phyloP scores from a whole-genome alignment of 2,888 invertebrate genomes.

The Euclidia mi region DNA sequence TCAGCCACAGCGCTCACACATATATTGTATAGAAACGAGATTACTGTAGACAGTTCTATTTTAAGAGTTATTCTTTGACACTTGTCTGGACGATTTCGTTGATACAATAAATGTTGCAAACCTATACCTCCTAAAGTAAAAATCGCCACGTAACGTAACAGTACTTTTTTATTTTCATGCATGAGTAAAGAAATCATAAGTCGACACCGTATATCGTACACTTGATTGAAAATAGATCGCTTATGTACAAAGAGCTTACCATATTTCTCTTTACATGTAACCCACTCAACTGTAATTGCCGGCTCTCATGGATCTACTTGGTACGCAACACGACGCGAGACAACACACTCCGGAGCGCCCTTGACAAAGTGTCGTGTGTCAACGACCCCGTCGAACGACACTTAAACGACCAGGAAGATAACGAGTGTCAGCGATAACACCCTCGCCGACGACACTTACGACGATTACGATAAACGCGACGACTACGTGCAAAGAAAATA shows the following conservation, averaged over 20 bases:
- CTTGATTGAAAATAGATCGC: too few species aligned
- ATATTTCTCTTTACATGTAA: slow-evolving; percentile 91
- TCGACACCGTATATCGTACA: too few species aligned
- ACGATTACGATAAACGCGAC: slow-evolving; percentile 81
- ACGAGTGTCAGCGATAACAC: slow-evolving; percentile 68
- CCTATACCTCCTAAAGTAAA: too few species aligned
- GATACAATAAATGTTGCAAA: too few species aligned
- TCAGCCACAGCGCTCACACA: too few species aligned
- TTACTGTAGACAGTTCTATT: too few species aligned
- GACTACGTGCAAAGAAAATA: slow-evolving; percentile 74
- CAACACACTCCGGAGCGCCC: slow-evolving; percentile 91
- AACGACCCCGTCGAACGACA: slow-evolving; percentile 84
- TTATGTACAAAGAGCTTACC: slow-evolving; percentile 41
- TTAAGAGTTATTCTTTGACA: too few species aligned
- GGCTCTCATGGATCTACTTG: slow-evolving; percentile 94
- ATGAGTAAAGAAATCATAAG: too few species aligned
- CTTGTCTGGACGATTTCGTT: too few species aligned
- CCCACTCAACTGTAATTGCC: slow-evolving; percentile 95
- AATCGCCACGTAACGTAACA: too few species aligned
- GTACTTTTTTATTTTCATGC: too few species aligned
- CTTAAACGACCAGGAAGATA: slow-evolving; percentile 69
- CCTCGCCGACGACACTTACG: slow-evolving; percentile 78
- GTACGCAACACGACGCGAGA: slow-evolving; percentile 94
- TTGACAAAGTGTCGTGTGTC: slow-evolving; percentile 93
- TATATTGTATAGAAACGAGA: too few species aligned